Evolutionary conservation across 2,113 vertebrate genomes (phyloP).

Genomic region (Opisthocomus hoazin): DNA sequence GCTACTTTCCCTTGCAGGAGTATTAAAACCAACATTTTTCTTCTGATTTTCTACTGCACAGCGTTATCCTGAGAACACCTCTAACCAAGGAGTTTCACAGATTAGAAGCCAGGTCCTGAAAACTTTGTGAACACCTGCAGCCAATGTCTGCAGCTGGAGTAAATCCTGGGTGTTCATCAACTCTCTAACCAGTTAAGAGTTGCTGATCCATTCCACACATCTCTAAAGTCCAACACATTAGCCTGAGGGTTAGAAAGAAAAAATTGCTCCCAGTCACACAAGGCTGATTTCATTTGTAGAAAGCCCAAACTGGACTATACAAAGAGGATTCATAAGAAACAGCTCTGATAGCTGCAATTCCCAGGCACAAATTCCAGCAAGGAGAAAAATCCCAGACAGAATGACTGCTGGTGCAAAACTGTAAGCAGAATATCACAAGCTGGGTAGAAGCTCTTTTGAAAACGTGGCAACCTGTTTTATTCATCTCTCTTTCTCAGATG

Average conservation of each 20-base stretch:
- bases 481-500: constrained; percentile 22
- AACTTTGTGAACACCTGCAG: neutral
- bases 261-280: neutral
- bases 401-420: neutral
- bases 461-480: constrained; percentile 15
- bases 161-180: neutral
- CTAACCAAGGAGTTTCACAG: neutral
- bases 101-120: neutral
- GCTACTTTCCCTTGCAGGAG: neutral
- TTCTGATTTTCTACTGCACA: neutral
- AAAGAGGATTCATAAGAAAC: neutral
- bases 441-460: constrained; percentile 35
- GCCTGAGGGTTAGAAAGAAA: neutral
- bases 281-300: neutral
- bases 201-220: rapidly evolving
- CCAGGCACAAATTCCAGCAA: neutral
- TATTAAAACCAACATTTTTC: neutral
- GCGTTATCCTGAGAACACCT: neutral
- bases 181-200: neutral
- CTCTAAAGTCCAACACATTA: neutral
- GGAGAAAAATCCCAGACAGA: neutral
- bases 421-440: neutral
- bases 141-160: neutral
- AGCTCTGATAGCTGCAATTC: neutral
- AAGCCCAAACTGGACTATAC: neutral